These are phyloP conservation scores for Agrochola litura DNA, from an alignment of 2,888 invertebrate genomes.

Conservation along the genomic window DNA sequence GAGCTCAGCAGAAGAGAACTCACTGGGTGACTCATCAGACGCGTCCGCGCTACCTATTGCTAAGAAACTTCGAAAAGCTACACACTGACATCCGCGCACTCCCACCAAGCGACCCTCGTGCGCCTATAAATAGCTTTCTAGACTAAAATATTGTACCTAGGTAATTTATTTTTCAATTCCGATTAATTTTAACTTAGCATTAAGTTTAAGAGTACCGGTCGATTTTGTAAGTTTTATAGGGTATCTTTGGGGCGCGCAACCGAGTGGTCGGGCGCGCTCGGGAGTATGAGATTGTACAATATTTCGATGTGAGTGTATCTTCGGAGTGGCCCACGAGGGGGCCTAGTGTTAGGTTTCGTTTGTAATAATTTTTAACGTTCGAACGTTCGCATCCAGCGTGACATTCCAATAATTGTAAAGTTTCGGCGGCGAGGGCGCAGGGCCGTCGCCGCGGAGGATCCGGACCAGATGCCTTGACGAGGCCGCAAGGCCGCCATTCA, in stretches of 20 bases:
- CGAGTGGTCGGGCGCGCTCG: conserved; percentile 79
- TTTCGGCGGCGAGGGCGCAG: conserved; percentile 78
- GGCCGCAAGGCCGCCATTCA: conserved; percentile 80
- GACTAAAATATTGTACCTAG: conserved; percentile 91
- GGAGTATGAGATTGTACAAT: conserved; percentile 85
- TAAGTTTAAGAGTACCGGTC: conserved; percentile 89
- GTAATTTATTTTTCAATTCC: conserved; percentile 91
- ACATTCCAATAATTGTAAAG: conserved; percentile 89
- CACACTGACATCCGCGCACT: conserved; percentile 87
- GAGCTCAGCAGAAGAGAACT: conserved; percentile 90
- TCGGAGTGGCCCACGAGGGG: conserved; percentile 79
- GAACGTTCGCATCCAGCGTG: conserved; percentile 88
- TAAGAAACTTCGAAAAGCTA: conserved; percentile 88
- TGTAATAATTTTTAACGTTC: conserved; percentile 83
- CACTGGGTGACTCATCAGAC: conserved; percentile 85
- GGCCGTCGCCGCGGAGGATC: conserved; percentile 73
- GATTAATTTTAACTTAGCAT: conserved; percentile 90
- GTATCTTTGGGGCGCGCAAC: conserved; percentile 86
- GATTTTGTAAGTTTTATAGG: conserved; percentile 91
- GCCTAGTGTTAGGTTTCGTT: conserved; percentile 85
- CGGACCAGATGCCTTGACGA: conserved; percentile 85
- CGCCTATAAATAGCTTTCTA: conserved; percentile 90
- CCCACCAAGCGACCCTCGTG: conserved; percentile 83
- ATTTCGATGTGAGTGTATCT: conserved; percentile 82
- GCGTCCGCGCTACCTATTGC: conserved; percentile 81